Evolutionary conservation across 1,140 invertebrate species (phyloP), one percentile per base, ranked within the genome.

Genomic region (Copidosoma floridanum): DNA sequence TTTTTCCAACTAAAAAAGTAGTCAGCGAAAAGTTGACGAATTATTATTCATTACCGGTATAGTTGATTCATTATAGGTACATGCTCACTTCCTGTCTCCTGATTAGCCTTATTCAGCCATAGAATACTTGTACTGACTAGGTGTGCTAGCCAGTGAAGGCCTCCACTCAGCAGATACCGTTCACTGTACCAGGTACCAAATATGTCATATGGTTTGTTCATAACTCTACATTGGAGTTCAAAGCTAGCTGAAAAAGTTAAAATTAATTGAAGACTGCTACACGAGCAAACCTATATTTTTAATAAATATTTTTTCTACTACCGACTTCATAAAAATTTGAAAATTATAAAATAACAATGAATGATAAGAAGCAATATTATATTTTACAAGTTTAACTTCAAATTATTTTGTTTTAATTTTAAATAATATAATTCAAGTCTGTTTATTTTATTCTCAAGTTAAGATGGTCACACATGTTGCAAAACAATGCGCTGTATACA

Each of bases 131-230:
- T 86, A 65, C 89, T 93, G 21, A 92, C 87, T 56, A 93, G 76
- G 72, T 92, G 87, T 10, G 88, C 89, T 26, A 93, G 77, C 89
- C 90, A 93, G 69, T 88, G 84, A 2, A 93, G 77, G 70, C 91
- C 87, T 41, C 92, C 92, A 20, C 91, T 93, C 41, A 95, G 72
- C 5, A 94, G 79, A 76, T 92, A 89, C 65, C 85, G 84, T 69
- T 94, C 90, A 71, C 89, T 92, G 68, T 91, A 94, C 92, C 92
- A 95, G 37, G 90, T 89, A 16, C 92, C 92, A 80, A 94, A 94
- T 65, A 94, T 89, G 76, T 94, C 92, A 70, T 93, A 94, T 0
- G 93, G 93, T 64, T 93, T 92, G 79, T 93, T 94, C 21, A 87
- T 83, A 6, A 94, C 88, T 53, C 91, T 81, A 68, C 91, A 93